phyloP scores from a whole-genome alignment of 2,888 invertebrate species.

The Volucella inanis region DNA sequence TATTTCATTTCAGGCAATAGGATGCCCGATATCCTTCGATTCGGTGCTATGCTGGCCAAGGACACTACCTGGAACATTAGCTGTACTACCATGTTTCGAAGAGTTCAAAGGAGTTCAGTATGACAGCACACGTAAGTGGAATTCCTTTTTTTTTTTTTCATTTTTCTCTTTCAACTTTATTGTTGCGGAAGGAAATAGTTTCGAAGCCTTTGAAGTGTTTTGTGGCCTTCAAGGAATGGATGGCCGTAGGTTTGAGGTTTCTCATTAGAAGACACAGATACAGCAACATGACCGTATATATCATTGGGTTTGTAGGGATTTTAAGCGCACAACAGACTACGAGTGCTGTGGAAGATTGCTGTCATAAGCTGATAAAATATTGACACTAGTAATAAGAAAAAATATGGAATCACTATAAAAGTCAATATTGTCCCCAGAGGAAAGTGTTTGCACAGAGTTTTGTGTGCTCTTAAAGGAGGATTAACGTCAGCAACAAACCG shows the following conservation, averaged over 20 bases:
- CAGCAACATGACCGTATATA: background rate
- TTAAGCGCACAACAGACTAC: background rate
- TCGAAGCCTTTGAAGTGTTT: background rate
- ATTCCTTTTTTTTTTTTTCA: background rate
- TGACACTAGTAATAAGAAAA: constrained; percentile 34
- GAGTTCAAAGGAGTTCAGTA: constrained; percentile 91
- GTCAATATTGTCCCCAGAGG: background rate
- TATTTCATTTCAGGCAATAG: constrained; percentile 51
- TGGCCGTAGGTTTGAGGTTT: background rate
- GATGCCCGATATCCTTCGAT: constrained; percentile 89
- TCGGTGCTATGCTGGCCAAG: constrained; percentile 93
- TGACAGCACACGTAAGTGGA: constrained; percentile 90
- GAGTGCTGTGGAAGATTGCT: constrained; percentile 11
- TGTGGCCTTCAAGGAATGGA: background rate
- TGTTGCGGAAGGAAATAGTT: constrained; percentile 3
- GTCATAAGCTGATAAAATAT: constrained; percentile 18
- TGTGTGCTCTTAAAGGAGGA: background rate
- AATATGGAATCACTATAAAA: background rate
- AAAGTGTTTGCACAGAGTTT: background rate
- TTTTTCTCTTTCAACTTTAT: background rate
- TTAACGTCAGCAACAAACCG: background rate
- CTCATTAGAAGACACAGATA: background rate
- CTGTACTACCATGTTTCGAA: constrained; percentile 90
- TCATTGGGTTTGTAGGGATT: background rate
- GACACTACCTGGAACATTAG: constrained; percentile 87